Conservation (phyloP, 2,113 vertebrate genomes). For the Solenodon paradoxus region DNA sequence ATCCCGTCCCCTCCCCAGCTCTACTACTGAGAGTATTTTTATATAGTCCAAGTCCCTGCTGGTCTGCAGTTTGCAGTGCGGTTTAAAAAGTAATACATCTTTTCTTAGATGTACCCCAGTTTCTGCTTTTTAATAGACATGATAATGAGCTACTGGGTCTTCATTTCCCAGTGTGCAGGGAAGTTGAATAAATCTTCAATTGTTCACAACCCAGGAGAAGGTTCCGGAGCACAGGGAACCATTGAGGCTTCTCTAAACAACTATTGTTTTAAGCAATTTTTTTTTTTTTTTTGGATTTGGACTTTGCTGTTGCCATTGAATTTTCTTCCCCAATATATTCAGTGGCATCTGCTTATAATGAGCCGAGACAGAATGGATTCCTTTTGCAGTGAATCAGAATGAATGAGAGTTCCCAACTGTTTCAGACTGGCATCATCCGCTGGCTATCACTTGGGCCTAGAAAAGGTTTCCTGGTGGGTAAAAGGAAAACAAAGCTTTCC, state of each 20-base stretch:
- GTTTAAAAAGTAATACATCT: slow-evolving; percentile 88
- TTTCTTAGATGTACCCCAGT: slow-evolving; percentile 90
- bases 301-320: slow-evolving; percentile 57
- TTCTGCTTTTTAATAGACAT: slow-evolving; percentile 91
- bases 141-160: slow-evolving; percentile 88
- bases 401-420: slow-evolving; percentile 74
- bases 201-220: slow-evolving; percentile 87
- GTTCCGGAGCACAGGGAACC: slow-evolving; percentile 78
- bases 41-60: slow-evolving; percentile 88
- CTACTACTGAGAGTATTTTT: slow-evolving; percentile 83
- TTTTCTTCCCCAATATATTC: slow-evolving; percentile 67
- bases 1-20: slow-evolving; percentile 67
- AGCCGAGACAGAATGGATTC: slow-evolving; percentile 66
- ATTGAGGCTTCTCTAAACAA: slow-evolving; percentile 83
- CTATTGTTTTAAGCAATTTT: slow-evolving; percentile 80
- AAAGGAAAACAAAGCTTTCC: background rate
- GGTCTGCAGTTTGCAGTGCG: slow-evolving; percentile 84
- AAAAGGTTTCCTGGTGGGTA: background rate
- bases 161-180: slow-evolving; percentile 87
- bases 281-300: slow-evolving; percentile 67
- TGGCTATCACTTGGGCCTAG: slow-evolving; percentile 19
- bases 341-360: slow-evolving; percentile 67
- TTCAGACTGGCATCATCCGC: slow-evolving; percentile 61
- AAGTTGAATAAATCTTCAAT: slow-evolving; percentile 88
- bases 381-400: slow-evolving; percentile 63